Evolutionary conservation across 2,113 vertebrate species (phyloP), one percentile per base, ranked within the genome.

Genomic region (Saccopteryx leptura): DNA sequence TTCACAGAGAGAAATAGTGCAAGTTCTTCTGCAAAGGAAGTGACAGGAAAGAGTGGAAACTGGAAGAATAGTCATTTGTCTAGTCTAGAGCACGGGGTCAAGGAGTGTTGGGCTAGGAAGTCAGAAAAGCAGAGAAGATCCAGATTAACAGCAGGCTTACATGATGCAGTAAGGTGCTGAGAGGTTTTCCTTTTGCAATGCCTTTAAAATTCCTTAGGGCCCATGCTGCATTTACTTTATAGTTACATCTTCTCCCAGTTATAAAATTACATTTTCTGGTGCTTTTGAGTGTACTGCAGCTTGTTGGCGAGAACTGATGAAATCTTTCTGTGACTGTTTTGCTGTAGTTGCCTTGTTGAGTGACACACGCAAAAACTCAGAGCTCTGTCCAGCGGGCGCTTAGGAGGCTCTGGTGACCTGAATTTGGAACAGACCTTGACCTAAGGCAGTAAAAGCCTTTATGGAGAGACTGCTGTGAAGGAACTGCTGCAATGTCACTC

Each of bases 381-480:
- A 94, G 7, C 80, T 94, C 11, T 2, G 80, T 83, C 23, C 54
- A 90, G 4, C 75, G 65, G 79, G n/a, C 78, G 93, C 65, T 92
- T 60, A 50, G 94, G 75, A 48, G 94, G 50, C 14, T 87, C 78
- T 1, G 0, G 81, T 89, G 86, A 94, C 88, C 18, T n/a, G 75
- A 85, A 33, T 68, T 69, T 98, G 91, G 86, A 97, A 78, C 86
- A 95, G 58, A 56, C 12, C 79, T 50, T 97, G 92, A 93, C 26
- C 80, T 76, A 69, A 91, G 74, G 63, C 12, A 80, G 10, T 23
- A 80, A 85, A 93, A 94, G 69, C 26, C 2, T 28, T 94, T 94
- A 66, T 31, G n/a, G 68, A 92, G 24, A 97, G 68, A 97, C 54
- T 83, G 52, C 72, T 97, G 81, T 2, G 26, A 97, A 56, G 83